Percentiles rank a stretch among this genome's conserved stretches.
Evolutionary conservation across 2,888 invertebrate genomes (phyloP).

Genomic region (Drosophila subsilvestris): DNA sequence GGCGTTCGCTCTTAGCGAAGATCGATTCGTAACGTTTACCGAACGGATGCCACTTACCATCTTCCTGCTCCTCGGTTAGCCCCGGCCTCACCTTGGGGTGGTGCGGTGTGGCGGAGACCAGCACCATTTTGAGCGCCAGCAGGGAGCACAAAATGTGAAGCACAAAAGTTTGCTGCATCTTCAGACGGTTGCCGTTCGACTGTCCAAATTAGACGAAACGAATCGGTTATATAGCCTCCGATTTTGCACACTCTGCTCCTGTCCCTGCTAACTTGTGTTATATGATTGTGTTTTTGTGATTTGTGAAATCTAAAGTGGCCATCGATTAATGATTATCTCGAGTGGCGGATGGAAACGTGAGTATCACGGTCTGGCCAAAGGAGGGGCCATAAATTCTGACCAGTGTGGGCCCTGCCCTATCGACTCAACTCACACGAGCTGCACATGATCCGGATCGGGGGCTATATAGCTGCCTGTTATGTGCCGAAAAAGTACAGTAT

Average conservation of each 20-base stretch:
- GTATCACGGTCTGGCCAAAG: slow-evolving; percentile 34
- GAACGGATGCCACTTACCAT: slow-evolving; percentile 49
- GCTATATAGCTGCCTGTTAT: slow-evolving; percentile 55
- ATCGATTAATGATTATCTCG: slow-evolving; percentile 53
- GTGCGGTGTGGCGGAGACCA: background rate
- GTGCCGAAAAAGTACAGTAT: slow-evolving; percentile 46
- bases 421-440: slow-evolving; percentile 23
- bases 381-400: slow-evolving; percentile 50
- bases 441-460: slow-evolving; percentile 26
- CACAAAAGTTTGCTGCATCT: slow-evolving; percentile 10
- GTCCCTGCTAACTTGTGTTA: slow-evolving; percentile 2
- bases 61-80: slow-evolving; percentile 53
- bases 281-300: slow-evolving; percentile 39
- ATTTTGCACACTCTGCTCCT: slow-evolving; percentile 11
- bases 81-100: slow-evolving; percentile 36
- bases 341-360: slow-evolving; percentile 52
- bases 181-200: slow-evolving; percentile 41
- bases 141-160: slow-evolving; percentile 34
- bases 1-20: slow-evolving; percentile 14
- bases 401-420: slow-evolving; percentile 19
- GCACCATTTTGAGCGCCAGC: slow-evolving; percentile 35
- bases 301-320: slow-evolving; percentile 57
- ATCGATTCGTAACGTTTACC: background rate
- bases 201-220: slow-evolving; percentile 22
- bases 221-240: slow-evolving; percentile 61